Conservation (phyloP, 2,113 vertebrate genomes). For the Cyphomyrus plagiostoma region DNA sequence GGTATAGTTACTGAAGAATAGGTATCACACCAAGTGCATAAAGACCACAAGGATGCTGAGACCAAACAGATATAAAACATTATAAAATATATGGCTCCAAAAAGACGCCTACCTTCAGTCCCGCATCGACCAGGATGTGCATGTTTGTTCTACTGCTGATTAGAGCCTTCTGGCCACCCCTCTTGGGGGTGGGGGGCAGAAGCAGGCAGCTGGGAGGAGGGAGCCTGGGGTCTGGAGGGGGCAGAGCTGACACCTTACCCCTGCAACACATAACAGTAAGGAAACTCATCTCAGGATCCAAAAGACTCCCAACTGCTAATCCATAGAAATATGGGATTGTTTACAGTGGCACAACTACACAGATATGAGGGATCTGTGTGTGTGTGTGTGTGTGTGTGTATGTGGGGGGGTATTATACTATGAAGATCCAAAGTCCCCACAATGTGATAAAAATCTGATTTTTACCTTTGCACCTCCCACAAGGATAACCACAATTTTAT, state of each 20-base stretch:
- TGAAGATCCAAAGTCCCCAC: background rate
- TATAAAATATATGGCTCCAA: background rate
- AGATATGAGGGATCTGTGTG: background rate
- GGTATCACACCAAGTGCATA: background rate
- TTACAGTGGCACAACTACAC: background rate
- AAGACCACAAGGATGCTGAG: background rate
- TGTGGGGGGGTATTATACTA: too few species aligned
- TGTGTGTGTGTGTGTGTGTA: background rate
- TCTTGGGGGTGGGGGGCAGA: conserved; percentile 73
- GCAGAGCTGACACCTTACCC: conserved; percentile 42
- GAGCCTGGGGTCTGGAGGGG: conserved; percentile 73
- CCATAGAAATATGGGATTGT: background rate
- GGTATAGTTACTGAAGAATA: background rate
- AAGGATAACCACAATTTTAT: background rate
- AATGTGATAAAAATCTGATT: background rate
- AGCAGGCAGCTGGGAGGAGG: conserved; percentile 88
- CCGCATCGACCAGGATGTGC: conserved; percentile 82
- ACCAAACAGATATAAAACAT: background rate
- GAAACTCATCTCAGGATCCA: background rate
- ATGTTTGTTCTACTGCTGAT: conserved; percentile 84
- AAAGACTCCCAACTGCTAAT: background rate
- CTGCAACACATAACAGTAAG: conserved; percentile 38
- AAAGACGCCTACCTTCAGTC: conserved; percentile 71
- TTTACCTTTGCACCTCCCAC: background rate
- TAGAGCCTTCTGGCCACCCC: conserved; percentile 73